Percentiles rank a stretch among this genome's conserved stretches.
phyloP scores from a whole-genome alignment of 2,888 invertebrate species.

The Orgyia antiqua region DNA sequence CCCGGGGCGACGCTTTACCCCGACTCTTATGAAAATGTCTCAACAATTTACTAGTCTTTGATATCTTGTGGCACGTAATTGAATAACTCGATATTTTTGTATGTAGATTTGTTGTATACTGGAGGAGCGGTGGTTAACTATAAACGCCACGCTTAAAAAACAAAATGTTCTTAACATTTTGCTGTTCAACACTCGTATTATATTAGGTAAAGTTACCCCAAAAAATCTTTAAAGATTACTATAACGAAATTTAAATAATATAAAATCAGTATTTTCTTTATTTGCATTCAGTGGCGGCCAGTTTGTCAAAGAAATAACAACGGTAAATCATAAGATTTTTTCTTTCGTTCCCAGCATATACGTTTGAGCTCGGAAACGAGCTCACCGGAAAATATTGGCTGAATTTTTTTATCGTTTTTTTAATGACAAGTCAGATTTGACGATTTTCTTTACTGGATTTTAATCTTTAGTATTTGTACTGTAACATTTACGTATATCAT shows the following conservation, averaged over 20 bases:
- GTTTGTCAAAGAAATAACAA: conserved; percentile 13
- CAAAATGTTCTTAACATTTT: no score
- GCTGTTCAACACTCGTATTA: no score
- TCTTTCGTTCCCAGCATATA: conserved; percentile 35
- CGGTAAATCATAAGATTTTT: conserved; percentile 12
- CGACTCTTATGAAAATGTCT: conserved; percentile 58
- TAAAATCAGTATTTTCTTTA: no score
- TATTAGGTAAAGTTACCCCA: no score
- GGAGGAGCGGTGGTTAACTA: no score
- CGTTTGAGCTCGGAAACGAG: conserved; percentile 47
- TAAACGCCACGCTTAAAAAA: no score
- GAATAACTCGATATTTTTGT: no score
- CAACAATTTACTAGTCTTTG: conserved; percentile 33
- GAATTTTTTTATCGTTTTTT: conserved; percentile 31
- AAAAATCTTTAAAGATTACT: no score
- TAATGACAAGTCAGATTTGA: conserved; percentile 22
- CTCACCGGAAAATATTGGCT: conserved; percentile 43
- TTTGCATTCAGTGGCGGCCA: conserved; percentile 2
- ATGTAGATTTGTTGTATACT: no score
- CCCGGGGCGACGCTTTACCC: conserved; percentile 61
- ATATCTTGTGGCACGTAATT: conserved; percentile 22
- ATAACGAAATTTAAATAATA: no score
- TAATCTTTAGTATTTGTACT: no score
- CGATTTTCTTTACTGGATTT: conserved; percentile 2
- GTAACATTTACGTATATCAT: no score